Conservation (phyloP, 2,797 vertebrate species). For the Champsocephalus esox region DNA sequence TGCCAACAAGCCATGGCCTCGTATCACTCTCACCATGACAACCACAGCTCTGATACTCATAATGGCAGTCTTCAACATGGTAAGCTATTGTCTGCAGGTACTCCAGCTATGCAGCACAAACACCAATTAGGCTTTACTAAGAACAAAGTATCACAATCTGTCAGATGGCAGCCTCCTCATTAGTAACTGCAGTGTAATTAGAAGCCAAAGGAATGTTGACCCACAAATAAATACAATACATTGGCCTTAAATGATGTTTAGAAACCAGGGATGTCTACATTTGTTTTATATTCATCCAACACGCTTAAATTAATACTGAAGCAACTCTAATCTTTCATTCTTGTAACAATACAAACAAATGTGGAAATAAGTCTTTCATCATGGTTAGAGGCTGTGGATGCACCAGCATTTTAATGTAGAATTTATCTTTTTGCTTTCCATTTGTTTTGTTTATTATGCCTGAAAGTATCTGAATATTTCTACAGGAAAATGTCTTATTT, state of each 20-base stretch:
- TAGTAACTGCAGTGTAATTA: slow-evolving; percentile 11
- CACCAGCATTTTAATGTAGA: slow-evolving; percentile 5
- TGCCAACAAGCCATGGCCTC: slow-evolving; percentile 91
- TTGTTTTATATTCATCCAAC: neutral
- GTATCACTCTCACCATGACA: slow-evolving; percentile 91
- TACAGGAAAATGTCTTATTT: slow-evolving; percentile 3
- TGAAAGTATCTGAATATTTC: slow-evolving; percentile 9
- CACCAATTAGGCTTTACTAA: slow-evolving; percentile 18
- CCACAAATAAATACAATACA: neutral
- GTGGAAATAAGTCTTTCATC: neutral
- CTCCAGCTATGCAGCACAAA: slow-evolving; percentile 5
- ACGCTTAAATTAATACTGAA: neutral
- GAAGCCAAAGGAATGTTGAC: slow-evolving; percentile 6
- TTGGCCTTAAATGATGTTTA: neutral
- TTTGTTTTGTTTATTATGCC: slow-evolving; percentile 14
- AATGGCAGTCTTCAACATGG: slow-evolving; percentile 97
- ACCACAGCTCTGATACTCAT: slow-evolving; percentile 91
- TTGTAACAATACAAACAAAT: neutral
- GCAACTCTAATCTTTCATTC: neutral
- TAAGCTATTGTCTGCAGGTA: slow-evolving; percentile 75
- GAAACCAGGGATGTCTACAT: slow-evolving; percentile 5
- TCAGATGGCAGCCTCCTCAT: neutral
- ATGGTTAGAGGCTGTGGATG: slow-evolving; percentile 3
- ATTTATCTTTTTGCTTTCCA: slow-evolving; percentile 17
- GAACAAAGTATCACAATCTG: slow-evolving; percentile 8